Evolutionary conservation across 2,113 vertebrate genomes (phyloP), one percentile per base, ranked within the genome.

Genomic region (Dermatemys mawii): DNA sequence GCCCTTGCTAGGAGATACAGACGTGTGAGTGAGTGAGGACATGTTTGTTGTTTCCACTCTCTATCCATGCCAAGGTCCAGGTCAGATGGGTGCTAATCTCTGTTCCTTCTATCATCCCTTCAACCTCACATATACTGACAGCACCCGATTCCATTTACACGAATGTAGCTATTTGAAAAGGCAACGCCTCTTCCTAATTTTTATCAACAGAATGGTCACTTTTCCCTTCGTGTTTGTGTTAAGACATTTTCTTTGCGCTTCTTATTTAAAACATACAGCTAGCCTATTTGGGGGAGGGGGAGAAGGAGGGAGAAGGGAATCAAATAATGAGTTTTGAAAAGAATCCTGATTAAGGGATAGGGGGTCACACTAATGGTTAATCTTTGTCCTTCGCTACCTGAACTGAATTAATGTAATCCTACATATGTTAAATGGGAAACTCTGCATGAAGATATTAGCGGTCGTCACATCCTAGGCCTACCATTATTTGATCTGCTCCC

Each of bases 401-500:
- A 50, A 44, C 0, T 80, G 88, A 46, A 35, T 17, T 44, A 26
- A 8, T 87, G 92, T 84, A 93, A 97, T 95, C 84, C 87, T 57
- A 46, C 70, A 22, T 22, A 24, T 0, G 0, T 35, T 91, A 70
- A 70, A 78, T 79, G 84, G 63, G 67, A 54, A 92, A 75, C 29
- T 50, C 60, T 86, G 83, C 63, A 8, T 57, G 90, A 86, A 8
- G 57, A 60, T 21, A 73, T 3, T 53, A 2, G 6, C 50, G 24
- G 75, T 51, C 75, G 11, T 54, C 7, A 0, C 44, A 50, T 76
- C 86, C 48, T 81, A 63, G 82, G 78, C 82, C 91, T 94, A 81
- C 91, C 95, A 51, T 93, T 87, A 91, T 81, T 83, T 55, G 54
- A 84, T 89, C 84, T 88, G 55, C 91, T 96, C 82, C 81, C 83